A percentile compares a stretch with the other conserved stretches of the same genome.
phyloP scores from a whole-genome alignment of 2,797 vertebrate species.

The Carcharodon carcharias region DNA sequence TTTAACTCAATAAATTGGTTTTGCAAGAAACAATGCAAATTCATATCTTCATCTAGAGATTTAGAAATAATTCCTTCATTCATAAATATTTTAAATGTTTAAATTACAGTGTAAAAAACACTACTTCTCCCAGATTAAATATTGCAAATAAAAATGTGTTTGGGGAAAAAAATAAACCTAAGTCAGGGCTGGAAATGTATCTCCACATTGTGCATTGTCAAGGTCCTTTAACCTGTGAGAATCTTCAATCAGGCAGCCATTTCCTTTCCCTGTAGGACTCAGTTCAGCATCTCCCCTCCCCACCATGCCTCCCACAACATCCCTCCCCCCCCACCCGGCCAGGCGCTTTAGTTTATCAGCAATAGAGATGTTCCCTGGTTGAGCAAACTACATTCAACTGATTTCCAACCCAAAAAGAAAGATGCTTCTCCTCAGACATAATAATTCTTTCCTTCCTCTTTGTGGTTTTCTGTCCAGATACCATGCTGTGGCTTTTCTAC shows the following conservation, averaged over 20 bases:
- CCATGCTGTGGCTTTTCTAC: not conserved
- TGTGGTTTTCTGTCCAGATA: not conserved
- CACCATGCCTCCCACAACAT: too few relatives aligned
- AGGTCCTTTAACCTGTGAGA: not conserved
- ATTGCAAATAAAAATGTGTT: not conserved
- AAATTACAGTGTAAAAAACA: constrained; percentile 42
- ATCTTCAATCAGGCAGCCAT: constrained; percentile 38
- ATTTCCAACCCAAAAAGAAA: not conserved
- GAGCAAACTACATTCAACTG: not conserved
- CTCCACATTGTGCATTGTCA: not conserved
- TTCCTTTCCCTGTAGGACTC: not conserved
- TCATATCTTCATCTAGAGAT: constrained; percentile 42
- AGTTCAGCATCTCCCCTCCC: not conserved
- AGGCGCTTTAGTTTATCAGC: not conserved
- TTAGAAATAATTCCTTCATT: constrained; percentile 39
- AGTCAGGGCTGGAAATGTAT: not conserved
- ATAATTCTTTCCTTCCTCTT: not conserved
- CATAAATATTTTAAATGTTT: constrained; percentile 45
- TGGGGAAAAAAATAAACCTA: not conserved
- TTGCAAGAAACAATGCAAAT: constrained; percentile 35
- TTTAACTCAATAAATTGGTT: constrained; percentile 29
- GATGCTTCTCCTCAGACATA: not conserved
- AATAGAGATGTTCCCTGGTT: not conserved
- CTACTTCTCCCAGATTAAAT: constrained; percentile 25
- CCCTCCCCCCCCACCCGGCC: not conserved